These are phyloP conservation scores for Pseudorasbora parva DNA, from an alignment of 2,113 vertebrate genomes.

Conservation along the genomic window DNA sequence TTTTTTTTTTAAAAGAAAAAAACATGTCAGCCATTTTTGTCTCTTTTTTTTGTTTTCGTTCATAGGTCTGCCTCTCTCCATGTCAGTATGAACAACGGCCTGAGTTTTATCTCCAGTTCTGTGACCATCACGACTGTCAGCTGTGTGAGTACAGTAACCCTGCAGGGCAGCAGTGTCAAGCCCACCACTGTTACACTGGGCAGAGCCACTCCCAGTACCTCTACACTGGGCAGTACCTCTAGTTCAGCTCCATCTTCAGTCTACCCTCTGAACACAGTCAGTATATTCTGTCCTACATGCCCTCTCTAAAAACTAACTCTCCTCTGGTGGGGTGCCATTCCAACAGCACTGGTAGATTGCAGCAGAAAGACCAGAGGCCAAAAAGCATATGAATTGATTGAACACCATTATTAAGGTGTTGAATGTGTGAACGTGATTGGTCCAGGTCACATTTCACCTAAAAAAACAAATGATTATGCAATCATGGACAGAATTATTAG, in stretches of 20 bases:
- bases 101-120: constrained; percentile 98
- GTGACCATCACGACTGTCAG: constrained; percentile 92
- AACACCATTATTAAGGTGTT: background rate
- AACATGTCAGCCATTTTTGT: background rate
- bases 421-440: background rate
- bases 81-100: constrained; percentile 97
- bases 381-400: background rate
- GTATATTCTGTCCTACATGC: constrained; percentile 40
- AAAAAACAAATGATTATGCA: background rate
- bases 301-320: constrained; percentile 19
- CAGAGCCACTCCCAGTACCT: constrained; percentile 31
- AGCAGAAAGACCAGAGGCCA: background rate
- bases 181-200: constrained; percentile 31
- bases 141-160: constrained; percentile 82
- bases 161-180: constrained; percentile 19
- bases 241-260: constrained; percentile 46
- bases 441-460: background rate
- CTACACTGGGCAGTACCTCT: constrained; percentile 34
- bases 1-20: too few species aligned
- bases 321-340: constrained; percentile 4
- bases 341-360: background rate
- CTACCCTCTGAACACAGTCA: constrained; percentile 51
- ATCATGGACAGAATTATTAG: too few species aligned
- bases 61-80: constrained; percentile 87
- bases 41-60: background rate